Conservation (phyloP, 2,113 vertebrate genomes). For the Syngnathus typhle region DNA sequence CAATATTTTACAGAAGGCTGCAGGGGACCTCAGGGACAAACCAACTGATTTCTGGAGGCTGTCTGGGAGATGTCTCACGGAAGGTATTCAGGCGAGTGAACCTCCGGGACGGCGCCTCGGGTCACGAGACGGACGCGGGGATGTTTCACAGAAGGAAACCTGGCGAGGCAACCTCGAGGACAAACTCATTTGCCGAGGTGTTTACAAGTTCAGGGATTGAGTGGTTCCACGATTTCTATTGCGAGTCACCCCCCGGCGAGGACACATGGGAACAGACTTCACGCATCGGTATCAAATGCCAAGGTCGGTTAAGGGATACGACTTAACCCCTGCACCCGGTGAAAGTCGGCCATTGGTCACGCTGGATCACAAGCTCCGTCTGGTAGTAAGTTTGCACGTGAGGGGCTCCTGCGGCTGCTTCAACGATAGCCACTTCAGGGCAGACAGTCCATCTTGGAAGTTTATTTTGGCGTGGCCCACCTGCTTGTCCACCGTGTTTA, state of each 20-base stretch:
- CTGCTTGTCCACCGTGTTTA: neutral
- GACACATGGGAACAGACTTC: conserved; percentile 58
- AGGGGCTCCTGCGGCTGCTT: conserved; percentile 14
- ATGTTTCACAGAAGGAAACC: neutral
- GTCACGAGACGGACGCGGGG: neutral
- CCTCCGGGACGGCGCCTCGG: conserved; percentile 26
- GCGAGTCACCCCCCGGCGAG: conserved; percentile 37
- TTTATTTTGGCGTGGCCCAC: neutral
- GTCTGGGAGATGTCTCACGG: conserved; percentile 22
- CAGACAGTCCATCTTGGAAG: neutral
- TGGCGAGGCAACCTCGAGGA: conserved; percentile 29
- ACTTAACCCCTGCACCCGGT: conserved; percentile 54
- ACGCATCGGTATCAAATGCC: conserved; percentile 61
- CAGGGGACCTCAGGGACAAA: conserved; percentile 26
- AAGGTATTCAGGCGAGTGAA: neutral
- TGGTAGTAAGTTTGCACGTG: conserved; percentile 33
- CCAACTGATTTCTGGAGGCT: conserved; percentile 26
- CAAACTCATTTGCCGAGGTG: conserved; percentile 26
- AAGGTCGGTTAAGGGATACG: conserved; percentile 63
- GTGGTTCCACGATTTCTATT: conserved; percentile 27
- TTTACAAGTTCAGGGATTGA: conserved; percentile 34
- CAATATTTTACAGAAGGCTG: neutral
- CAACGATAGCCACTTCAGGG: neutral
- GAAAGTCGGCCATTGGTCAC: conserved; percentile 63
- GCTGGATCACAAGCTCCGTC: conserved; percentile 37